Base-by-base conservation (phyloP, 2,888 invertebrate species). In the Myopa testacea region DNA sequence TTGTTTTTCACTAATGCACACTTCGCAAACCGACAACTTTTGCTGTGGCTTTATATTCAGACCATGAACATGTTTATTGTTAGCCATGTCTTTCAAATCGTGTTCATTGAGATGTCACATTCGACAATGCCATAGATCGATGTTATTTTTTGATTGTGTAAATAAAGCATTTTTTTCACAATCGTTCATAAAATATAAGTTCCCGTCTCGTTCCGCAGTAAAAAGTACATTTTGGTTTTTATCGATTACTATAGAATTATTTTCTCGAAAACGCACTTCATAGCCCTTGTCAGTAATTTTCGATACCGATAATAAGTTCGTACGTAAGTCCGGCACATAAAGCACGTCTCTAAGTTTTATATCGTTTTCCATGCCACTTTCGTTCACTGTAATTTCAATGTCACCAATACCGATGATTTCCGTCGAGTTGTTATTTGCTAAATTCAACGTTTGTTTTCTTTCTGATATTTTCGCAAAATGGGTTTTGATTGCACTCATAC, bases 231-330 rank as follows among this genome's bases (percentile, higher is more conserved):
- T 45, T 8, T 45, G 6, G 45, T 45, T 8, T 10, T 45, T 45
- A 45, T 45, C 45, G 7, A 45, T 45, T 45, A 10, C 10, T 45
- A 3, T 10, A 8, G 45, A 1, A 10, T 45, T 10, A 3, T 45
- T 45, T 45, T 45, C 45, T 6, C 45, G 45, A 10, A 45, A 45
- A 8, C 45, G 6, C 6, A 45, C 45, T 45, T 45, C 45, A 1
- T 45, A 45, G 10, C 6, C 45, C 45, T 45, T 45, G 45, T 6
- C 10, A 8, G 78, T 81, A 34, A 80, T 79, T 78, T 81, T 82
- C 8, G 80, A 78, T 8, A 81, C 75, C 3, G 80, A 82, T 38
- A 82, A 67, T 16, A 81, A 75, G 75, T 81, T 82, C 52, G 80
- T 78, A 7, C 78, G 77, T 4, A 81, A 60, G 38, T 79, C 78